Base-by-base conservation (phyloP, 1,140 invertebrate genomes). In the Orius insidiosus region DNA sequence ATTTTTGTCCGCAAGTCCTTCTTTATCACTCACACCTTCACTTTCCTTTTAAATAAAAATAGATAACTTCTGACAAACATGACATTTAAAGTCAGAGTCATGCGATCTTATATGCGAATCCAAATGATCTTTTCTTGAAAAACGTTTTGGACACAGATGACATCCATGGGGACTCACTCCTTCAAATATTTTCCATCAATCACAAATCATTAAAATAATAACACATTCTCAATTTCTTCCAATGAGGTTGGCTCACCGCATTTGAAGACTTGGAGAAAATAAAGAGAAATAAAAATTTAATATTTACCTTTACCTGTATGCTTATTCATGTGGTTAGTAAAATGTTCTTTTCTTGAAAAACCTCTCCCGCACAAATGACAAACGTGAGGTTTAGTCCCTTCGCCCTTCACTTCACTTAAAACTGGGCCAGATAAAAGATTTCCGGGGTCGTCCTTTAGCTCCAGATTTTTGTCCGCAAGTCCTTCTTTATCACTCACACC, bases 31-130 rank as follows among this genome's bases (percentile, higher is more conserved):
- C 11, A 40, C 16, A 4, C 38, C 38, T 15, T 16, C 38, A 16
- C 38, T 18, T 15, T 40, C 16, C 16, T 18, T 36, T n/a, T n/a
- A n/a, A n/a, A n/a, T n/a, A n/a, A n/a, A n/a, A n/a, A n/a, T 50
- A 43, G 52, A 52, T 8, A 50, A 49, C n/a, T n/a, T n/a, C n/a
- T n/a, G n/a, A n/a, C n/a, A n/a, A n/a, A n/a, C n/a, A 62, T 83
- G 78, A 63, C 80, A 85, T 54, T 76, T 70, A 63, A 77, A 79
- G 56, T 67, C 66, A 53, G 67, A 68, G 8, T 68, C 69, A 59
- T 82, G 80, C 34, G 78, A 78, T 45, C 77, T 68, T 74, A 80
- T 76, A 62, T 81, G 78, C 61, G 79, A 80, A 49, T 74, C 70
- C 55, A 80, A 68, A 65, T 81, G 77, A 60, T 81, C 78, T 61